Base-by-base conservation (phyloP, 2,113 vertebrate species). In the Arvicanthis niloticus region DNA sequence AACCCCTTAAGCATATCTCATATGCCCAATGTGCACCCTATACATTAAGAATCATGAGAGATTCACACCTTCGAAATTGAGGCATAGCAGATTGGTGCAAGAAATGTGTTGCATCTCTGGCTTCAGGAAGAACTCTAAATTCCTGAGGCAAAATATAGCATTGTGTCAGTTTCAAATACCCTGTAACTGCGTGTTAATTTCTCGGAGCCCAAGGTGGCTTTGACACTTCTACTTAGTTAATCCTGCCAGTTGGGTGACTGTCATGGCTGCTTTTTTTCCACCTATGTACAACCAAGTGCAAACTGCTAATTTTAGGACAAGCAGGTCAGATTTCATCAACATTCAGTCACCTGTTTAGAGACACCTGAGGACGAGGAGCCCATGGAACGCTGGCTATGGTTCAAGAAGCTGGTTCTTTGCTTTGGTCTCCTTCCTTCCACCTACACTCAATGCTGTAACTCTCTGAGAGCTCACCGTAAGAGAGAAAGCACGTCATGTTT, bases 61-160 rank as follows among this genome's bases (percentile, higher is more conserved):
- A 92, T 68, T 96, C 95, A 96, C 95, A 91, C 90, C 92, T 96
- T 92, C 56, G 51, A 95, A 90, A 96, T 60, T 81, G 93, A 97
- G 80, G 91, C 90, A 92, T 58, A 93, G 90, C 97, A 98, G 93
- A 96, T 84, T 96, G 93, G 42, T 90, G 56, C 45, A 96, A 91
- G 85, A 90, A 95, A 96, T 94, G 73, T 94, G 93, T 94, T 37
- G 0, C 58, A 81, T 94, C 45, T 45, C 56, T 93, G 92, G 48
- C 76, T 95, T 97, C 65, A 90, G 93, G 75, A 97, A 98, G 80
- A 95, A 96, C 56, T 96, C 97, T 19, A 96, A 92, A 92, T 97
- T 97, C 56, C 65, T 81, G 48, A 87, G 72, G 91, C 62, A 94
- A 96, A 96, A 93, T 94, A 96, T 65, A 96, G 48, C 68, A 81